phyloP scores from a whole-genome alignment of 1,140 invertebrate species.

The Listronotus bonariensis region DNA sequence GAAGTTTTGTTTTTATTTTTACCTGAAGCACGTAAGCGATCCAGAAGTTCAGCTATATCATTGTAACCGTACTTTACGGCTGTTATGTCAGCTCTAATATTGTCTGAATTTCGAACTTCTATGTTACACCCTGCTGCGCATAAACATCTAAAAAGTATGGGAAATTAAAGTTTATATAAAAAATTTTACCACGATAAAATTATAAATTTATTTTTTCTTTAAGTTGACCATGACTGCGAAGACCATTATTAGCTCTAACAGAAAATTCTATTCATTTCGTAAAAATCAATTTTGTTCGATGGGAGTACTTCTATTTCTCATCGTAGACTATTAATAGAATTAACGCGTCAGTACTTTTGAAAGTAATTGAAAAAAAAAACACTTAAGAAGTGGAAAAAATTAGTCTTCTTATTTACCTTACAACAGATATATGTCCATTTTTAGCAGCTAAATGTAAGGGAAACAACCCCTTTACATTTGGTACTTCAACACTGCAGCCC shows the following conservation, averaged over 20 bases:
- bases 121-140: slow-evolving; percentile 75
- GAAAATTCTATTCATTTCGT: too few species aligned
- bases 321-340: too few species aligned
- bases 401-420: slow-evolving; percentile 57
- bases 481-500: slow-evolving; percentile 72
- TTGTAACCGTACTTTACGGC: slow-evolving; percentile 79
- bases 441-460: slow-evolving; percentile 78
- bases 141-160: slow-evolving; percentile 61
- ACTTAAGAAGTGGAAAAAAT: too few species aligned
- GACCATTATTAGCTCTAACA: too few species aligned
- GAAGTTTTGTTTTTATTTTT: neutral
- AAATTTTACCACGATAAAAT: too few species aligned
- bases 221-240: too few species aligned
- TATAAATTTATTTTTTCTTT: too few species aligned
- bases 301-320: too few species aligned
- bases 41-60: slow-evolving; percentile 74
- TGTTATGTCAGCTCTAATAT: slow-evolving; percentile 80
- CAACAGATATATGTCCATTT: slow-evolving; percentile 75
- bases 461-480: slow-evolving; percentile 70
- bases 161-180: too few species aligned
- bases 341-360: too few species aligned
- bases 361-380: too few species aligned
- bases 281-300: too few species aligned
- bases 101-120: slow-evolving; percentile 71
- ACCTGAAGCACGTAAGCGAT: slow-evolving; percentile 63